Base-by-base conservation (phyloP, 2,888 invertebrate species). In the Drosophila demipolita region DNA sequence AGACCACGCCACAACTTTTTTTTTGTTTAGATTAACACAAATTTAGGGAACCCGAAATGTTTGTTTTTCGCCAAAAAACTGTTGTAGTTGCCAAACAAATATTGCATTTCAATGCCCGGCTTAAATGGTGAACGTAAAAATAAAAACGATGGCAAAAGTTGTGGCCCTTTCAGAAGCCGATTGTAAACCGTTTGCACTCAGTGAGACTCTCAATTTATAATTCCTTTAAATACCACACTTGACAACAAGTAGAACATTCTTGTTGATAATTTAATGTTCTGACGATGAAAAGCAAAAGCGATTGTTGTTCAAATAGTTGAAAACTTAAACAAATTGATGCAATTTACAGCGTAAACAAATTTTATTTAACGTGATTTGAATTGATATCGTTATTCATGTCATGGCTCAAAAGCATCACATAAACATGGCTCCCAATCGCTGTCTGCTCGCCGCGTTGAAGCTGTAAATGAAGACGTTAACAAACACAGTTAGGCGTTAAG, bases 81-180 rank as follows among this genome's bases (percentile, higher is more conserved):
- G 57, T 38, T 61, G 9, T 45, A 40, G 45, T 36, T 73, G 65
- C 52, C 26, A 78, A 80, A 69, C 67, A 71, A 75, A 67, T 71
- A 61, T 80, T 72, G 70, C 70, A 77, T 79, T 69, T 73, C 63
- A 67, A 61, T 55, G 66, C 38, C 55, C 55, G 59, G 59, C 45
- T 35, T 12, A 68, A 57, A 66, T 49, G 60, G 40, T 17, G 23
- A 68, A 62, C 67, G 23, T 42, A 72, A 71, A 58, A 72, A 52
- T 38, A 26, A 83, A 75, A 70, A 69, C 38, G 48, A 45, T 59
- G 73, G 45, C 23, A 76, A 83, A 82, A 87, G 72, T 73, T 78
- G 74, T 76, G 70, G 72, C 72, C 69, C 50, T 62, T 48, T 35
- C 17, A 55, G 52, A 73, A 69, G 66, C 52, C 60, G 82, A 32